Evolutionary conservation across 2,797 vertebrate species (phyloP).

Genomic region (Thunnus albacares): DNA sequence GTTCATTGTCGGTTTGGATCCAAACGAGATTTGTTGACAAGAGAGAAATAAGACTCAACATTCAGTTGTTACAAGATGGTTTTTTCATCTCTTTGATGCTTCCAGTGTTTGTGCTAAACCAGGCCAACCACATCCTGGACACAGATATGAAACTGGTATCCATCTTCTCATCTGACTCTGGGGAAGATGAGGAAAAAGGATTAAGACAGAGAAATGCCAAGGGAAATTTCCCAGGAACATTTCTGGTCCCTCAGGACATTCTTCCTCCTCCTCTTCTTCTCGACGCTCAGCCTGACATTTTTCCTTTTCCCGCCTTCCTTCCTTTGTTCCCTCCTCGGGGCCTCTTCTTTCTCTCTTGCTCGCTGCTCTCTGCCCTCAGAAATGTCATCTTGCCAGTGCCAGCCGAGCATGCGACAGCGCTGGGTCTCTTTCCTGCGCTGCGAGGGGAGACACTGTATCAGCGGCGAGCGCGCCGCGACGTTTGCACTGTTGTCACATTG

Average conservation of each 20-base stretch:
- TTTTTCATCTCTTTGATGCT: too few relatives aligned
- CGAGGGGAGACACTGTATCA: slow-evolving; percentile 33
- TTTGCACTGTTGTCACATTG: slow-evolving; percentile 21
- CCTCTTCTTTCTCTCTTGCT: slow-evolving; percentile 33
- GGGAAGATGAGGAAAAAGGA: background rate
- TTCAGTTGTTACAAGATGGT: too few relatives aligned
- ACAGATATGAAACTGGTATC: background rate
- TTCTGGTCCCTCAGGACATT: slow-evolving; percentile 9
- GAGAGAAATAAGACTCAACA: too few relatives aligned
- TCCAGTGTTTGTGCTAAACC: too few relatives aligned
- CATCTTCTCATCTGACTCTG: background rate
- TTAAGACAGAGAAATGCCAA: background rate
- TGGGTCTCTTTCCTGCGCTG: slow-evolving; percentile 15
- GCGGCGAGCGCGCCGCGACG: background rate
- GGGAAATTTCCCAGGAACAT: slow-evolving; percentile 22
- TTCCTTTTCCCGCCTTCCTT: slow-evolving; percentile 7
- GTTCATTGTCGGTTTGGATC: too few relatives aligned
- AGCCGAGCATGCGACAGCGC: slow-evolving; percentile 34
- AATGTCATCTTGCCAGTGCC: slow-evolving; percentile 56
- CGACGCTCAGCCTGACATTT: slow-evolving; percentile 56
- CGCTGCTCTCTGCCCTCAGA: slow-evolving; percentile 48
- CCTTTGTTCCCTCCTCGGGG: slow-evolving; percentile 1
- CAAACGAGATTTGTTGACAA: too few relatives aligned
- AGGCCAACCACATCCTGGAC: too few relatives aligned
- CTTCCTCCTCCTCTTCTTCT: slow-evolving; percentile 1